Conservation (phyloP, 2,797 vertebrate genomes). For the Acipenser transmontanus region DNA sequence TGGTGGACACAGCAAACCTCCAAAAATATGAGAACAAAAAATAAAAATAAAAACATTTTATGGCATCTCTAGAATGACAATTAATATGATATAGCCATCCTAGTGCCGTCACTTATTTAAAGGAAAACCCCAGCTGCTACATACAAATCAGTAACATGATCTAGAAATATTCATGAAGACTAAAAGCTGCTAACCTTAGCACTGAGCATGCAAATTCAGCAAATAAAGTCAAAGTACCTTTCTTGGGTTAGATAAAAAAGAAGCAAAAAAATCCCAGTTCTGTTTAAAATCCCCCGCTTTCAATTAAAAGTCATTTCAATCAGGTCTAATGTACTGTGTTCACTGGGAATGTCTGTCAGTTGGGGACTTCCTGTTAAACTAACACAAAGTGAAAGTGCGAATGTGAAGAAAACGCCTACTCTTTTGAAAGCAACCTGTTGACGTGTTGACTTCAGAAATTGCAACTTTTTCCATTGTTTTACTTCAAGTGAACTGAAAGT, state of each 20-base stretch:
- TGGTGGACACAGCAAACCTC: too few relatives aligned
- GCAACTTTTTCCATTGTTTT: constrained; percentile 9
- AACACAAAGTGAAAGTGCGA: constrained; percentile 31
- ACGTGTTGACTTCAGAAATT: not conserved
- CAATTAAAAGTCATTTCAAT: constrained; percentile 38
- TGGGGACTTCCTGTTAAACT: constrained; percentile 19
- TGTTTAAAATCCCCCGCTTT: constrained; percentile 17
- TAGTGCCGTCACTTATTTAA: too few relatives aligned
- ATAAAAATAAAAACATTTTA: too few relatives aligned
- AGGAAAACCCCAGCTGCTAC: too few relatives aligned
- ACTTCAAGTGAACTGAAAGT: constrained; percentile 6
- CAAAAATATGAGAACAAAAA: too few relatives aligned
- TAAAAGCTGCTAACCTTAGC: too few relatives aligned
- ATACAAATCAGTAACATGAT: too few relatives aligned
- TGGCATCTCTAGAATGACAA: too few relatives aligned
- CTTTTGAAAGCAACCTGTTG: constrained; percentile 15
- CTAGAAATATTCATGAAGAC: too few relatives aligned
- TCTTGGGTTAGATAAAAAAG: not conserved
- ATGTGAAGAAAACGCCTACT: constrained; percentile 24
- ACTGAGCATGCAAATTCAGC: too few relatives aligned
- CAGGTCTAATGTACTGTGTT: constrained; percentile 1
- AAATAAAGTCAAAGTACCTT: constrained; percentile 5
- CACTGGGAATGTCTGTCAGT: not conserved
- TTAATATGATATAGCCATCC: too few relatives aligned
- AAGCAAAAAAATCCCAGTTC: not conserved